phyloP scores from a whole-genome alignment of 2,888 invertebrate genomes.

The Tinea pellionella region DNA sequence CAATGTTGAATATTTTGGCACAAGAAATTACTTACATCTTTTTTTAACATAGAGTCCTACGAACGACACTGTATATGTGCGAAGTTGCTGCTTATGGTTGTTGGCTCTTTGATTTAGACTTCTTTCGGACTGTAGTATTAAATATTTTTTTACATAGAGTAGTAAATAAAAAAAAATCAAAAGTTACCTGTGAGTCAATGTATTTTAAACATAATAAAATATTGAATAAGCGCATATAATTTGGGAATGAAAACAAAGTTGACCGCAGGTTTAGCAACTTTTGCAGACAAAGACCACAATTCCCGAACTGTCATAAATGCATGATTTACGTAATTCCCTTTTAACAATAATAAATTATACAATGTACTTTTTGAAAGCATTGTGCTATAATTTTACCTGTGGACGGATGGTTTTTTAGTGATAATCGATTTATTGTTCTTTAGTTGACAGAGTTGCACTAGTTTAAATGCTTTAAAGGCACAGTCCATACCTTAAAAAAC shows the following conservation, averaged over 20 bases:
- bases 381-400: neutral
- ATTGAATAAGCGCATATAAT: neutral
- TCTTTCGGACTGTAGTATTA: too few relatives aligned
- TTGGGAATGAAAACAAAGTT: constrained; percentile 24
- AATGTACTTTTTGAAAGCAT: neutral
- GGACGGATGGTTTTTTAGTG: neutral
- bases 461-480: neutral
- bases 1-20: neutral
- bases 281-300: constrained; percentile 43
- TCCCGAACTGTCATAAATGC: constrained; percentile 60
- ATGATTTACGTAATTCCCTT: constrained; percentile 66
- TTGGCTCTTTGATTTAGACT: too few relatives aligned
- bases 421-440: neutral
- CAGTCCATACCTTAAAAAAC: too few relatives aligned
- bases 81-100: too few relatives aligned
- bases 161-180: too few relatives aligned
- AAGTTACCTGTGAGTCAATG: constrained; percentile 15
- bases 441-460: neutral
- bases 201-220: too few relatives aligned
- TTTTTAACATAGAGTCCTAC: too few relatives aligned
- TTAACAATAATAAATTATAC: constrained; percentile 62
- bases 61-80: too few relatives aligned
- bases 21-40: constrained; percentile 30
- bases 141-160: too few relatives aligned
- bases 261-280: constrained; percentile 35